Evolutionary conservation across 2,113 vertebrate species (phyloP), one percentile per base, ranked within the genome.

Genomic region (Hepsetus odoe): DNA sequence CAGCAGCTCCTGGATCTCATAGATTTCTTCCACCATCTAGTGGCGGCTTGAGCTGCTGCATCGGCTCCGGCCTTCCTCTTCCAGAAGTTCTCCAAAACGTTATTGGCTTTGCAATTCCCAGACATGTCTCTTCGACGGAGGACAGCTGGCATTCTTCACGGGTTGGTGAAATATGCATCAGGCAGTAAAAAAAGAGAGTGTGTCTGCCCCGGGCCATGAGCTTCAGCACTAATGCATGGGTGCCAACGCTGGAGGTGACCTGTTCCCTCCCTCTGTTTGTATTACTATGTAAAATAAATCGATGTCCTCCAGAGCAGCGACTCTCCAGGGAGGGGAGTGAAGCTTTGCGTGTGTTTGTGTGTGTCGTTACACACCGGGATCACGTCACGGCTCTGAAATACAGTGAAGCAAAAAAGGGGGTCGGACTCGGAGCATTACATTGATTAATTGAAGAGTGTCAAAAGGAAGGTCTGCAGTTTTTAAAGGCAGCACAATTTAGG

Each of bases 21-120:
- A 62, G 83, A 87, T 85, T 30, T 74, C 79, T 86, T 90, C 79
- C 90, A 84, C 89, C 91, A 88, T 91, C 93, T 92, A 59, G 88
- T 90, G 93, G 77, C 22, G 3, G 35, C 10, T n/a, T 0, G 0
- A 0, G 14, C 56, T 83, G 87, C 64, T 81, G 61, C 42, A 44
- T 22, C 56, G 4, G 30, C 53, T 64, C 44, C 2, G 20, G 4
- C n/a, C 7, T 44, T 24, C 22, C 14, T 26, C 32, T 49, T 69
- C 46, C 74, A 46, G 42, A 33, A 51, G 46, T 40, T 38, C 51
- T 42, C 53, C 26, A 66, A 18, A 66, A 61, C 32, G n/a, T 56
- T 80, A 61, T 46, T 28, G 38, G 51, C n/a, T 72, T 26, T 10
- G 5, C 46, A 44, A 61, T 53, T 59, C n/a, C 35, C 24, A 28